Evolutionary conservation across 2,797 vertebrate species (phyloP).

Genomic region (Syndactyla subalaris): DNA sequence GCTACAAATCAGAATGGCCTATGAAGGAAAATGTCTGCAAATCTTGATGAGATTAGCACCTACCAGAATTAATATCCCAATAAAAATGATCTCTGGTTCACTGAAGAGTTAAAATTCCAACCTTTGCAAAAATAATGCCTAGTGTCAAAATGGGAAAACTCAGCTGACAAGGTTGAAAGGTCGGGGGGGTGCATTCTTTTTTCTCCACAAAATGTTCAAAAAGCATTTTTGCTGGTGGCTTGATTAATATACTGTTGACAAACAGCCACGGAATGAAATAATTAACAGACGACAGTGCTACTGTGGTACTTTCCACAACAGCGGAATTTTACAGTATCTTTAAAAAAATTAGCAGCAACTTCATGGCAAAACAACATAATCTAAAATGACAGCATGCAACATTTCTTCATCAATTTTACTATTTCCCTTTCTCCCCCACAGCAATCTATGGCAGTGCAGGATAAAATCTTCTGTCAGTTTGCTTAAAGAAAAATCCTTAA

Average conservation of each 20-base stretch:
- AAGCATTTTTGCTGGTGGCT: constrained; percentile 56
- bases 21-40: constrained; percentile 83
- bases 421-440: constrained; percentile 68
- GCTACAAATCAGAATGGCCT: constrained; percentile 89
- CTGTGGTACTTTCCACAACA: background rate
- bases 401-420: constrained; percentile 75
- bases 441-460: constrained; percentile 62
- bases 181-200: constrained; percentile 57
- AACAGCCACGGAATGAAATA: constrained; percentile 46
- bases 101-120: constrained; percentile 82
- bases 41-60: constrained; percentile 93
- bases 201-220: constrained; percentile 45
- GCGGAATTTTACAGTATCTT: constrained; percentile 50
- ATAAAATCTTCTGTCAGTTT: constrained; percentile 71
- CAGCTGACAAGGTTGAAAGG: constrained; percentile 80
- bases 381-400: constrained; percentile 76
- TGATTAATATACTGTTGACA: constrained; percentile 56
- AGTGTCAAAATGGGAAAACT: constrained; percentile 75
- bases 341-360: constrained; percentile 67
- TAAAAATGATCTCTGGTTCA: constrained; percentile 82
- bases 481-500: constrained; percentile 53
- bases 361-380: constrained; percentile 70
- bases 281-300: constrained; percentile 40
- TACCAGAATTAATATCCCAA: constrained; percentile 84
- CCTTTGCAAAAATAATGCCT: constrained; percentile 78